A percentile compares a stretch with the other conserved stretches of the same genome.
phyloP scores from a whole-genome alignment of 2,888 invertebrate species.

The Rhodophaea formosa region DNA sequence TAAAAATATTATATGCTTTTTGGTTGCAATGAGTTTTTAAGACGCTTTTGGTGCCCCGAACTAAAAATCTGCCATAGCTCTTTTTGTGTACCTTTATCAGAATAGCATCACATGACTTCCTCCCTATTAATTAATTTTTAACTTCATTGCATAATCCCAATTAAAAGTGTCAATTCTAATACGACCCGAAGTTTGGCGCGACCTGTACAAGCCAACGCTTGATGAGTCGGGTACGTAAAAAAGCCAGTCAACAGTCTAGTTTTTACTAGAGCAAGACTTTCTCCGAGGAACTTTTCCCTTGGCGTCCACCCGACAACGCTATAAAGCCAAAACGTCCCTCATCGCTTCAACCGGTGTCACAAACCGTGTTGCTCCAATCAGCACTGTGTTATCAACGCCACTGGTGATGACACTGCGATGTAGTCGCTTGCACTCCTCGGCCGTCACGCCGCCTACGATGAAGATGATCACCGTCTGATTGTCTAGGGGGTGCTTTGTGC shows the following conservation, averaged over 20 bases:
- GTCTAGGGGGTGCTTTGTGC: constrained; percentile 81
- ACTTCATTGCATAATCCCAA: too few species aligned
- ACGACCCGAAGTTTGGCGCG: too few species aligned
- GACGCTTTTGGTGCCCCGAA: too few species aligned
- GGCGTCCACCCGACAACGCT: constrained; percentile 22
- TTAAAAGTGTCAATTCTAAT: too few species aligned
- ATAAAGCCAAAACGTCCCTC: constrained; percentile 51
- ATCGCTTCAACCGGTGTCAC: constrained; percentile 66
- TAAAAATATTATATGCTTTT: too few species aligned
- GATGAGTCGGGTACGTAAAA: too few species aligned
- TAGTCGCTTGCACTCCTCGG: constrained; percentile 81
- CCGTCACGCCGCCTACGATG: constrained; percentile 84
- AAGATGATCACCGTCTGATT: constrained; percentile 83
- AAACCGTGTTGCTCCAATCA: constrained; percentile 64
- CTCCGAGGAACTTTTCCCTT: not conserved
- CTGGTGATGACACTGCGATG: constrained; percentile 72
- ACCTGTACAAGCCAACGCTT: too few species aligned
- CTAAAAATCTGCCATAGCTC: too few species aligned
- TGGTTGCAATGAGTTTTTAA: too few species aligned
- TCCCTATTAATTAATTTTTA: too few species aligned
- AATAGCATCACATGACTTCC: too few species aligned
- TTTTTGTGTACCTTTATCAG: too few species aligned
- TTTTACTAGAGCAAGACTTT: not conserved
- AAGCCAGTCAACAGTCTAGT: not conserved
- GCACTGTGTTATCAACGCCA: constrained; percentile 64